Evolutionary conservation across 2,797 vertebrate species (phyloP).

Genomic region (Xerus rutilus): DNA sequence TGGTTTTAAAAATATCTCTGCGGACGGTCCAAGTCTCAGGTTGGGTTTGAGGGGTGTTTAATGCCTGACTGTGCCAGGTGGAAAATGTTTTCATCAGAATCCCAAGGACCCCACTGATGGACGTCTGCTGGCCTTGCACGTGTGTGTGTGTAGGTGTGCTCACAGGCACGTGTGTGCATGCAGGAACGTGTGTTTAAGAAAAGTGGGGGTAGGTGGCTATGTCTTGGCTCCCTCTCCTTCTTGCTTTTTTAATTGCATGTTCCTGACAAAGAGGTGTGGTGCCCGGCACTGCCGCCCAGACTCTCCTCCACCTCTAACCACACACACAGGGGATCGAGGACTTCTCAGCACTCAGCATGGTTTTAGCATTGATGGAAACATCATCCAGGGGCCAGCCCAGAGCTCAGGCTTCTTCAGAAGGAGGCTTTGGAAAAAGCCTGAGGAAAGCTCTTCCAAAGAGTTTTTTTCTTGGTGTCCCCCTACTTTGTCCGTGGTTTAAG

Average conservation of each 20-base stretch:
- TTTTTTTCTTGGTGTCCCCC: not conserved
- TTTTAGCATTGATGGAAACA: constrained; percentile 79
- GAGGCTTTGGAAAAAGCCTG: constrained; percentile 33
- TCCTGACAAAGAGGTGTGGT: constrained; percentile 86
- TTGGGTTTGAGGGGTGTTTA: constrained; percentile 74
- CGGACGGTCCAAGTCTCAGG: constrained; percentile 75
- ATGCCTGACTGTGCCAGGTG: constrained; percentile 82
- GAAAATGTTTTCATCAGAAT: constrained; percentile 85
- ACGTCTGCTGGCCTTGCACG: constrained; percentile 18
- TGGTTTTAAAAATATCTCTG: constrained; percentile 87
- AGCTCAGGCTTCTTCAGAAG: constrained; percentile 73
- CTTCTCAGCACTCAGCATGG: constrained; percentile 31
- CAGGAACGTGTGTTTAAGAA: not conserved
- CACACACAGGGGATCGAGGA: constrained; percentile 78
- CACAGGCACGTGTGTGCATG: not conserved
- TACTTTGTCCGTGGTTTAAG: not conserved
- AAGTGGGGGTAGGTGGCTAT: not conserved
- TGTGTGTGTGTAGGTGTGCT: rapidly evolving
- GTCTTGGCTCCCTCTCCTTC: not conserved
- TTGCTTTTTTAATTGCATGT: constrained; percentile 80
- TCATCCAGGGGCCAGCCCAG: constrained; percentile 58
- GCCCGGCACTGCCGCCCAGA: constrained; percentile 51
- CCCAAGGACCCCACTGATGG: constrained; percentile 47
- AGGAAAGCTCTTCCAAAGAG: constrained; percentile 49
- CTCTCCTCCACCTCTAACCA: constrained; percentile 78